A percentile compares a stretch with the other conserved stretches of the same genome.
Evolutionary conservation across 1,140 invertebrate species (phyloP).

Genomic region (Listronotus bonariensis): DNA sequence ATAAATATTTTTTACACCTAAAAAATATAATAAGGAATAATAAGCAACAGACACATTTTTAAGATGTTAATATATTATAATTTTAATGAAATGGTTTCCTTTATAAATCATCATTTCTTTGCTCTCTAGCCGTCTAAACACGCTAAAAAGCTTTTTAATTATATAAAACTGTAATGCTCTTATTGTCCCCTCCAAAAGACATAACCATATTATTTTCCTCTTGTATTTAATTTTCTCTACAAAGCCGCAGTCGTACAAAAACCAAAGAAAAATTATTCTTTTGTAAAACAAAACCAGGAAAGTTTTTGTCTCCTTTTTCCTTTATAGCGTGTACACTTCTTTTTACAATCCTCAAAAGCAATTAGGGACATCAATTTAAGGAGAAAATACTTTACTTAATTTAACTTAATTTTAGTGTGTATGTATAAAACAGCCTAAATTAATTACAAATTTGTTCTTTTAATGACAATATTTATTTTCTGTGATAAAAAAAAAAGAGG

Average conservation of each 20-base stretch:
- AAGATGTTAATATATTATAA: no score
- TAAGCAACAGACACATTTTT: no score
- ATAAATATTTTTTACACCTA: no score
- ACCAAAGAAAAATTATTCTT: not conserved
- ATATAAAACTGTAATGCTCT: slow-evolving; percentile 10
- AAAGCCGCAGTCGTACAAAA: slow-evolving; percentile 2
- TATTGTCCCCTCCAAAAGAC: slow-evolving; percentile 1
- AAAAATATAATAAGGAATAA: no score
- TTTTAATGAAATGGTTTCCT: not conserved
- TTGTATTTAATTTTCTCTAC: slow-evolving; percentile 6
- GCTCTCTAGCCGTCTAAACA: not conserved
- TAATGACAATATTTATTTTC: no score
- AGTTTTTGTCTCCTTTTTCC: no score
- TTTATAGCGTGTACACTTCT: no score
- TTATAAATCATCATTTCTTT: not conserved
- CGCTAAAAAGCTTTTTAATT: not conserved
- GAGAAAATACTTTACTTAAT: slow-evolving; percentile 3
- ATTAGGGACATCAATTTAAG: no score
- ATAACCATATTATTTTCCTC: slow-evolving; percentile 1
- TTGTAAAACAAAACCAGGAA: not conserved
- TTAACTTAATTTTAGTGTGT: not conserved
- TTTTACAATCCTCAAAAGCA: no score
- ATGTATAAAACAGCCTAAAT: no score
- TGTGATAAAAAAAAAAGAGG: no score
- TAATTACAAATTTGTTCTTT: no score